Percentiles rank a stretch among this genome's conserved stretches.
Conservation (phyloP, 2,797 vertebrate species). For the Discoglossus pictus region DNA sequence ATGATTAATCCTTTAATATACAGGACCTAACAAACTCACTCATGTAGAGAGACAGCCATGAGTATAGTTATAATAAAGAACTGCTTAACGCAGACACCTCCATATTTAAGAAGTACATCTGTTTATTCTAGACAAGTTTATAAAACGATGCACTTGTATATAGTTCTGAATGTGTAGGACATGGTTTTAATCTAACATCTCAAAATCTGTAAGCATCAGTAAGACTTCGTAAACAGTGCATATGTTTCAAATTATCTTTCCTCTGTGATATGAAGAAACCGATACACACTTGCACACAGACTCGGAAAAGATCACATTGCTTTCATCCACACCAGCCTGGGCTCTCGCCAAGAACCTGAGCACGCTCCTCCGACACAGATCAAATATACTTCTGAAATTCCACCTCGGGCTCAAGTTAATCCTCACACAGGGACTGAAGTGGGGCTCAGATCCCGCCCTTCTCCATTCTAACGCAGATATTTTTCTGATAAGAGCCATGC, state of each 20-base stretch:
- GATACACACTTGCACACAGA: slow-evolving; percentile 45
- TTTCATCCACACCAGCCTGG: slow-evolving; percentile 50
- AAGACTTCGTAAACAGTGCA: slow-evolving; percentile 27
- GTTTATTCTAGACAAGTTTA: too few species aligned
- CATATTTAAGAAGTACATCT: too few species aligned
- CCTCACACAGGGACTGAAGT: slow-evolving; percentile 34
- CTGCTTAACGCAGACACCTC: too few species aligned
- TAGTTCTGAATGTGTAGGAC: slow-evolving; percentile 6
- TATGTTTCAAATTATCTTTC: slow-evolving; percentile 41
- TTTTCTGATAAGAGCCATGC: slow-evolving; percentile 35
- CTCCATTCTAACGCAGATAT: slow-evolving; percentile 30
- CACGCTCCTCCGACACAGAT: slow-evolving; percentile 46
- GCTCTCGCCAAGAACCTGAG: slow-evolving; percentile 45
- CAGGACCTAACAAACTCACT: too few species aligned
- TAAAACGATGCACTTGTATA: background rate
- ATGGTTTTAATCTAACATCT: background rate
- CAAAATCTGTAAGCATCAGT: background rate
- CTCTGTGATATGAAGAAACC: slow-evolving; percentile 41
- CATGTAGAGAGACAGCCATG: too few species aligned
- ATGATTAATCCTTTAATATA: too few species aligned
- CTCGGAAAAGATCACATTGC: slow-evolving; percentile 44
- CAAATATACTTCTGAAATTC: slow-evolving; percentile 52
- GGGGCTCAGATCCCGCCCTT: slow-evolving; percentile 32
- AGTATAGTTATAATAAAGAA: too few species aligned
- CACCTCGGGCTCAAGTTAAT: slow-evolving; percentile 51